phyloP scores from a whole-genome alignment of 2,797 vertebrate genomes.

The Rhinogobio ventralis region DNA sequence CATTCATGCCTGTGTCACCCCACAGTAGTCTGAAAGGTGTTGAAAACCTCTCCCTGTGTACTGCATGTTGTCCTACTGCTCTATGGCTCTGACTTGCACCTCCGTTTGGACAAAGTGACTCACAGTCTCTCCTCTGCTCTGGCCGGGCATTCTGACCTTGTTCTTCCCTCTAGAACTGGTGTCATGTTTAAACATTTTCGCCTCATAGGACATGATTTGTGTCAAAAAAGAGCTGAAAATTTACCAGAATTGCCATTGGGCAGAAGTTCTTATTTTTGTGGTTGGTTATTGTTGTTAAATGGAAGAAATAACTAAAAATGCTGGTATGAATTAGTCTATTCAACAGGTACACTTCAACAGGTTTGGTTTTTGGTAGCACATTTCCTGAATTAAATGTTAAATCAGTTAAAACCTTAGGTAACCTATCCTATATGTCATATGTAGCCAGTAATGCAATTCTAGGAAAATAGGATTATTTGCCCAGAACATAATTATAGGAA shows the following conservation, averaged over 20 bases:
- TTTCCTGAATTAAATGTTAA: not conserved
- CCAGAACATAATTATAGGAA: not conserved
- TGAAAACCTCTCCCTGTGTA: conserved; percentile 61
- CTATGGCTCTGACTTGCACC: conserved; percentile 44
- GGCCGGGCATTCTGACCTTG: conserved; percentile 32
- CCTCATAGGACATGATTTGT: conserved; percentile 5
- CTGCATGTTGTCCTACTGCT: conserved; percentile 56
- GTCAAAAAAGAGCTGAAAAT: not conserved
- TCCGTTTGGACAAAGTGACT: conserved; percentile 65
- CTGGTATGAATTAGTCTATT: not conserved
- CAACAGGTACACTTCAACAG: not conserved
- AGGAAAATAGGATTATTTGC: not conserved
- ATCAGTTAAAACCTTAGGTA: not conserved
- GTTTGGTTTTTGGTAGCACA: not conserved
- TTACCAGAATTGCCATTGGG: not conserved
- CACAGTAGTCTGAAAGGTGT: conserved; percentile 64
- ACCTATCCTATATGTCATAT: not conserved
- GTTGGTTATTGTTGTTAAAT: not conserved
- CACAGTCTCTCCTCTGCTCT: conserved; percentile 61
- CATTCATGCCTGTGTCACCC: conserved; percentile 56
- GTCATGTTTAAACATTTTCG: not conserved
- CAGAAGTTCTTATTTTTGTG: not conserved
- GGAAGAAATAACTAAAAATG: not conserved
- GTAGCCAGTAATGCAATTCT: conserved; percentile 4
- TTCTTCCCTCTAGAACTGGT: conserved; percentile 19